A percentile compares a stretch with the other conserved stretches of the same genome.
phyloP scores from a whole-genome alignment of 2,797 vertebrate species.

The Lindbergichthys nudifrons region DNA sequence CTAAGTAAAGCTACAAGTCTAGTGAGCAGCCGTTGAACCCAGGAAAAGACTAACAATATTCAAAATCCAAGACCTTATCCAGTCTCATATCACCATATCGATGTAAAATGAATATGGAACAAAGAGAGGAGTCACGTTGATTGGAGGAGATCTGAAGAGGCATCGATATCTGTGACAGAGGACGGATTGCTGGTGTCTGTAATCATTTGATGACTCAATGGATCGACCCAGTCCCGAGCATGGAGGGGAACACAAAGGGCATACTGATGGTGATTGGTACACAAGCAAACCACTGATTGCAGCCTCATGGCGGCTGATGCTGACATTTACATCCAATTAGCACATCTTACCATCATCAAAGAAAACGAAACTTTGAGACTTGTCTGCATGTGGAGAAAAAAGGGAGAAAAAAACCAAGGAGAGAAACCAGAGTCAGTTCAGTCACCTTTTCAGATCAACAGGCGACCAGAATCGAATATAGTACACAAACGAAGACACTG shows the following conservation, averaged over 20 bases:
- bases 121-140: constrained; percentile 41
- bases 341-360: constrained; percentile 88
- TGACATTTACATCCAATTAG: constrained; percentile 81
- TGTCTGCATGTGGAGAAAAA: constrained; percentile 79
- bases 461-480: constrained; percentile 28
- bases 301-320: constrained; percentile 64
- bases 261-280: constrained; percentile 79
- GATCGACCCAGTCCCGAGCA: constrained; percentile 77
- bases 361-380: constrained; percentile 87
- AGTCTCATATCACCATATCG: no score
- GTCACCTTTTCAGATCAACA: constrained; percentile 55
- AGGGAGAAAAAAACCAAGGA: constrained; percentile 55
- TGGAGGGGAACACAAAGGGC: constrained; percentile 61
- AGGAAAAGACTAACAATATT: no score
- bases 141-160: constrained; percentile 62
- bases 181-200: constrained; percentile 50
- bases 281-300: constrained; percentile 74
- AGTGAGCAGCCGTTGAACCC: no score
- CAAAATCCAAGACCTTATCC: no score
- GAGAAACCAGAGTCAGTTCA: constrained; percentile 66
- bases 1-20: no score
- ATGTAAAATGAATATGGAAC: constrained; percentile 3
- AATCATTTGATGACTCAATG: constrained; percentile 74
- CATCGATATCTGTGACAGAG: constrained; percentile 61
- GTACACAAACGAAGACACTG: neutral